Base-by-base conservation (phyloP, 2,113 vertebrate species). In the Myodes glareolus region DNA sequence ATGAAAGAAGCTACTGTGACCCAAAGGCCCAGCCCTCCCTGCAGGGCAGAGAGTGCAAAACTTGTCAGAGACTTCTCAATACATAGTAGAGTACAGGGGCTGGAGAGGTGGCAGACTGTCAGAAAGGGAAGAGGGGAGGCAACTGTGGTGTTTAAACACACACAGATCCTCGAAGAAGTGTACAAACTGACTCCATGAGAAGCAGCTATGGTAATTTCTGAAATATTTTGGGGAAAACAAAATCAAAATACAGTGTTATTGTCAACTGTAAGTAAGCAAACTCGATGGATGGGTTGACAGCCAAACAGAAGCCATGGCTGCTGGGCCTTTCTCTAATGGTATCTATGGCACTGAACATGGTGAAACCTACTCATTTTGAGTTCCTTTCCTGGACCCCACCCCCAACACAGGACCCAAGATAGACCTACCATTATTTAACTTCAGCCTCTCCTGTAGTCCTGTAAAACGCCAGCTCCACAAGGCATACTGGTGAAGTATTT, bases 161-260 rank as follows among this genome's bases (percentile, higher is more conserved):
- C 31, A 55, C 77, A n/a, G 52, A 84, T 55, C 58, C 58, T 31
- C 39, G 39, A 45, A 39, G 81, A 25, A 31, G 58, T 27, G 39
- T 45, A 39, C 27, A 47, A 47, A 67, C 50, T 21, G 52, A 92
- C 21, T 88, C 82, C 63, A 72, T 0, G 0, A 88, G 52, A 88
- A 95, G 76, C 96, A 93, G 88, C 87, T 78, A 80, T 5, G 50
- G 67, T 42, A 4, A 93, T 67, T 88, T 94, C 90, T 91, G 45
- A 82, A 95, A 25, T 58, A 55, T 52, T 76, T 72, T 68, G 42
- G 7, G 17, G 10, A 14, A 17, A 45, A 58, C 61, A 91, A 93
- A 80, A 65, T 33, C 68, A 87, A 96, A 92, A 76, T 25, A n/a
- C 7, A 90, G 25, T 3, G 16, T 29, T n/a, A 36, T 17, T 36